Evolutionary conservation across 2,888 invertebrate genomes (phyloP).

Genomic region (Phengaris arion): DNA sequence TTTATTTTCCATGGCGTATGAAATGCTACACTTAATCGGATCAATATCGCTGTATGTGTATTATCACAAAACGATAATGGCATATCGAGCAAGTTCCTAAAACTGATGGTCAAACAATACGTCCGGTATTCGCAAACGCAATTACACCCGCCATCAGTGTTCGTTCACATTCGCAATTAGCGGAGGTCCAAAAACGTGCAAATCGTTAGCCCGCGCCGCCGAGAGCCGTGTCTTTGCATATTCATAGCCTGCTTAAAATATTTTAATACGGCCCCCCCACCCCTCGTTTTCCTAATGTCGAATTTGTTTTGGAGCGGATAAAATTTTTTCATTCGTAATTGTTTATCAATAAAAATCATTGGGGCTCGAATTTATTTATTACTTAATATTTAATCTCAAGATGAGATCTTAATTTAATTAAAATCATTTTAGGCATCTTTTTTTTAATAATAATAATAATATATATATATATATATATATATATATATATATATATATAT

Average conservation of each 20-base stretch:
- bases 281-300: slow-evolving; percentile 70
- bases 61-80: slow-evolving; percentile 1
- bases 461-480: no score
- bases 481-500: no score
- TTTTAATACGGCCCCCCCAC: slow-evolving; percentile 71
- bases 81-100: slow-evolving; percentile 44
- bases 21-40: background rate
- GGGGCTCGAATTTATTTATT: background rate
- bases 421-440: no score
- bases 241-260: slow-evolving; percentile 79
- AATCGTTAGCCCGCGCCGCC: slow-evolving; percentile 73
- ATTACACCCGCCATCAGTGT: slow-evolving; percentile 72
- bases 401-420: no score
- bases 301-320: slow-evolving; percentile 52
- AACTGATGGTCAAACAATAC: slow-evolving; percentile 60
- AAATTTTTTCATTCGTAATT: slow-evolving; percentile 37
- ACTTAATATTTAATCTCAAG: background rate
- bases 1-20: no score
- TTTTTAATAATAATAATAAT: no score
- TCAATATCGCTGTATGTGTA: background rate
- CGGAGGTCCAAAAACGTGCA: slow-evolving; percentile 77
- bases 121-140: slow-evolving; percentile 70
- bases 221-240: slow-evolving; percentile 76
- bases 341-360: slow-evolving; percentile 35
- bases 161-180: slow-evolving; percentile 77